Conservation (phyloP, 1,140 invertebrate genomes). For the Trichogramma pretiosum region DNA sequence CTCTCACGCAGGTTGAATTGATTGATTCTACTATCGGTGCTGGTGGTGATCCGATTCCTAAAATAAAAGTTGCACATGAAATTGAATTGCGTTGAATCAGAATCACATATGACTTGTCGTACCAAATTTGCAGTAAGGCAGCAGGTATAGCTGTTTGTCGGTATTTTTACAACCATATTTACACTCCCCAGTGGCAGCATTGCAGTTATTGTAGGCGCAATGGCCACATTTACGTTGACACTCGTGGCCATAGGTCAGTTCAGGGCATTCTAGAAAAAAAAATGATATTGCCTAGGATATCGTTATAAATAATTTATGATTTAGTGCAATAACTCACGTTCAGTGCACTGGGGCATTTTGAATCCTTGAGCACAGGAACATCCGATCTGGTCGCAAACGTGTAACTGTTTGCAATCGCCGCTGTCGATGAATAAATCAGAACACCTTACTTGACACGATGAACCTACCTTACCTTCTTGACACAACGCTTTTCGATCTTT, state of each 20-base stretch:
- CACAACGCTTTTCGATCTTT: slow-evolving; percentile 1
- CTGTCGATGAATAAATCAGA: neutral
- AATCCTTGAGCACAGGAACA: slow-evolving; percentile 13
- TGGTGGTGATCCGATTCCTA: slow-evolving; percentile 8
- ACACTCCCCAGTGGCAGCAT: slow-evolving; percentile 1
- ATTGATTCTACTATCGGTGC: slow-evolving; percentile 4
- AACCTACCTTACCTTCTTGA: slow-evolving; percentile 5
- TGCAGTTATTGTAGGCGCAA: slow-evolving; percentile 1
- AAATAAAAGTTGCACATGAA: no score
- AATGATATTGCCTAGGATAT: neutral
- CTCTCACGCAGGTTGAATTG: slow-evolving; percentile 3
- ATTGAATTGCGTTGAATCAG: no score
- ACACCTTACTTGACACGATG: slow-evolving; percentile 4
- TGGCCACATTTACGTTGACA: slow-evolving; percentile 9
- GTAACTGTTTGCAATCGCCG: neutral
- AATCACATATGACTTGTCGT: no score
- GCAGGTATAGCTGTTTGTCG: neutral
- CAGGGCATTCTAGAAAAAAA: slow-evolving; percentile 3
- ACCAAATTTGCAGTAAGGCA: slow-evolving; percentile 15
- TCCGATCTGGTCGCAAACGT: slow-evolving; percentile 4
- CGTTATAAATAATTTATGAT: neutral
- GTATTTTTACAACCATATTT: slow-evolving; percentile 1
- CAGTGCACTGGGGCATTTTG: neutral
- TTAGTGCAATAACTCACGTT: neutral
- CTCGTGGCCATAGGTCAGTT: slow-evolving; percentile 7